A percentile compares a stretch with the other conserved stretches of the same genome.
These are phyloP conservation scores for Cylas formicarius DNA, from an alignment of 1,140 invertebrate species.

Conservation along the genomic window DNA sequence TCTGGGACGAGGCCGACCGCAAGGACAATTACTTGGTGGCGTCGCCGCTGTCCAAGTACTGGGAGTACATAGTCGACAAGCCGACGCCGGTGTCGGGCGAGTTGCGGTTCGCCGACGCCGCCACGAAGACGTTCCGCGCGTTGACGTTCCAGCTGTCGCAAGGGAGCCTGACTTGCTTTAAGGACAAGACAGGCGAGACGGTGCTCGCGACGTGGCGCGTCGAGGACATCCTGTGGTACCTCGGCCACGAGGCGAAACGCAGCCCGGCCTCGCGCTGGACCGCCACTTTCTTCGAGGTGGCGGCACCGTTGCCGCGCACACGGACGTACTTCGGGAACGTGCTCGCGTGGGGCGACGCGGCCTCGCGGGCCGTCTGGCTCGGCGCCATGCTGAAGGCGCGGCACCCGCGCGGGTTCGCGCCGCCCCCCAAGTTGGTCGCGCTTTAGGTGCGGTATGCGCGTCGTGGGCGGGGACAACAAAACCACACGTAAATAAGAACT, in stretches of 20 bases:
- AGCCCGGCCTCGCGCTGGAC: conserved; percentile 72
- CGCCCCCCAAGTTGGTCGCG: conserved; percentile 20
- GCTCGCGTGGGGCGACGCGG: conserved; percentile 62
- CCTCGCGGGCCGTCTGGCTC: conserved; percentile 67
- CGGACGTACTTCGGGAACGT: conserved; percentile 75
- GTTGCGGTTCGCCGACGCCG: conserved; percentile 69
- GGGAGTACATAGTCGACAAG: conserved; percentile 43
- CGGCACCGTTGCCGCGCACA: conserved; percentile 58
- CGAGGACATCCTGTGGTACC: conserved; percentile 73
- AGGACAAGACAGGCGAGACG: conserved; percentile 65
- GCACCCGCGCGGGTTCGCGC: conserved; percentile 42
- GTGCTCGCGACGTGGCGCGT: conserved; percentile 69
- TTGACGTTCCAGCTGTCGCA: conserved; percentile 73
- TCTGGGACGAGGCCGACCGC: conserved; percentile 74
- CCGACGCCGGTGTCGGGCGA: conserved; percentile 58
- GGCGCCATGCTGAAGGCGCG: conserved; percentile 65
- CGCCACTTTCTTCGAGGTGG: conserved; percentile 67
- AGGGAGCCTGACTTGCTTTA: conserved; percentile 70
- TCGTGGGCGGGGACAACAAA: no score
- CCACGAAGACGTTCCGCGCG: conserved; percentile 66
- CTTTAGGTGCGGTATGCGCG: no score
- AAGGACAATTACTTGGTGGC: conserved; percentile 75
- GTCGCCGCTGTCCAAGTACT: conserved; percentile 46
- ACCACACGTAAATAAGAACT: no score
- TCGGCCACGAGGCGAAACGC: conserved; percentile 71